Percentiles rank a stretch among this genome's conserved stretches.
These are phyloP conservation scores for Puffinus mauretanicus DNA, from an alignment of 2,113 vertebrate genomes.

Conservation along the genomic window DNA sequence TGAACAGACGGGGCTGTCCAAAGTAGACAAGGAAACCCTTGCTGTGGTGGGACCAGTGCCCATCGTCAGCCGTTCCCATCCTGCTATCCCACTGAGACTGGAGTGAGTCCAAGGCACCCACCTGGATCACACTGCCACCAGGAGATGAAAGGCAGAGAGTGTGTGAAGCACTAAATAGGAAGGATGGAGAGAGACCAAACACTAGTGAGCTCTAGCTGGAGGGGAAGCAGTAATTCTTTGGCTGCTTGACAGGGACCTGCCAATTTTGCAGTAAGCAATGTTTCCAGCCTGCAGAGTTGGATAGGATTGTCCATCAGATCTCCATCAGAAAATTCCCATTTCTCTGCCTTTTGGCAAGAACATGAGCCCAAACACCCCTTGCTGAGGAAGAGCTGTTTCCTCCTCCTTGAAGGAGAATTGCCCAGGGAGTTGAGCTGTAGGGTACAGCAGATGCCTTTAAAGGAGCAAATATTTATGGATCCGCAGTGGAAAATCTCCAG, in stretches of 20 bases:
- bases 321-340: not conserved
- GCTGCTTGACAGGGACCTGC: conserved; percentile 26
- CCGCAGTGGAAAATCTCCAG: not conserved
- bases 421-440: not conserved
- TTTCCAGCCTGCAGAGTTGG: not conserved
- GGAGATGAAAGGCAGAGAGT: not conserved
- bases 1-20: not conserved
- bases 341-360: not conserved
- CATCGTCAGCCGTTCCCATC: not conserved
- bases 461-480: not conserved
- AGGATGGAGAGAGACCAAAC: not conserved
- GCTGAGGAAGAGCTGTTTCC: not conserved
- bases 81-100: not conserved
- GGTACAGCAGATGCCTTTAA: not conserved
- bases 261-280: not conserved
- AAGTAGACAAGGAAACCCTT: not conserved
- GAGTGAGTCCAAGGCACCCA: not conserved
- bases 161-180: not conserved
- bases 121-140: not conserved
- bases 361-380: not conserved
- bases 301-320: not conserved
- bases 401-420: not conserved
- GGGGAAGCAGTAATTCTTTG: conserved; percentile 2
- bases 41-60: not conserved
- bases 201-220: not conserved